Conservation (phyloP, 2,797 vertebrate genomes). For the Sebastes iracundus region DNA sequence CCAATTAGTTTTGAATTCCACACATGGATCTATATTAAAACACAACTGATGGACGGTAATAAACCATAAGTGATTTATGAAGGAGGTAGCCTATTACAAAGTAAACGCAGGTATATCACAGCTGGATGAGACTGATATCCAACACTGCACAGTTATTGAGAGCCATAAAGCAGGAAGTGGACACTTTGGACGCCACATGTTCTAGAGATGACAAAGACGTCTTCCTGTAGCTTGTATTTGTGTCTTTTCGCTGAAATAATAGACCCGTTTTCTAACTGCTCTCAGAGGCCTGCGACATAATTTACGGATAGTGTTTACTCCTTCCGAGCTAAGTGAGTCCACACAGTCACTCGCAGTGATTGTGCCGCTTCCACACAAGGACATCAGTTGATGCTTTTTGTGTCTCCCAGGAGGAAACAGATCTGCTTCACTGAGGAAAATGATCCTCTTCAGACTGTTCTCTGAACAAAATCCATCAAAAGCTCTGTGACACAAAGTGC, state of each 20-base stretch:
- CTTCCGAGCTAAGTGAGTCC: neutral
- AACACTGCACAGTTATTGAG: neutral
- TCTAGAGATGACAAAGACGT: neutral
- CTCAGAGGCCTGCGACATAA: neutral
- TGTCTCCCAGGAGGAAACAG: slow-evolving; percentile 10
- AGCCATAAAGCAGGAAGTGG: neutral
- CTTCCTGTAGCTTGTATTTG: neutral
- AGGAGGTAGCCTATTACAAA: neutral
- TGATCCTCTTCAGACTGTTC: slow-evolving; percentile 31
- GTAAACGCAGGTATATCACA: no score
- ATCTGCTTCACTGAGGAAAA: slow-evolving; percentile 24
- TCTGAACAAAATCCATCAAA: slow-evolving; percentile 38
- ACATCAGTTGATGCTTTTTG: slow-evolving; percentile 4
- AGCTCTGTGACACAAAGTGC: slow-evolving; percentile 33
- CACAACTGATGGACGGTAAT: neutral
- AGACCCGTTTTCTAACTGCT: neutral
- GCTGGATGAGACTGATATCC: neutral
- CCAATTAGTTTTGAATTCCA: neutral
- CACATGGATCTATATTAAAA: neutral
- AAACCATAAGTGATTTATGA: neutral
- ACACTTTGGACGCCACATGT: no score
- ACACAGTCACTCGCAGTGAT: neutral
- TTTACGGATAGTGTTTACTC: neutral
- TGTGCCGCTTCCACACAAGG: neutral
- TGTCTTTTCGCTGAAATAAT: neutral